phyloP scores from a whole-genome alignment of 2,888 invertebrate genomes.

The Masnerella sp. region DNA sequence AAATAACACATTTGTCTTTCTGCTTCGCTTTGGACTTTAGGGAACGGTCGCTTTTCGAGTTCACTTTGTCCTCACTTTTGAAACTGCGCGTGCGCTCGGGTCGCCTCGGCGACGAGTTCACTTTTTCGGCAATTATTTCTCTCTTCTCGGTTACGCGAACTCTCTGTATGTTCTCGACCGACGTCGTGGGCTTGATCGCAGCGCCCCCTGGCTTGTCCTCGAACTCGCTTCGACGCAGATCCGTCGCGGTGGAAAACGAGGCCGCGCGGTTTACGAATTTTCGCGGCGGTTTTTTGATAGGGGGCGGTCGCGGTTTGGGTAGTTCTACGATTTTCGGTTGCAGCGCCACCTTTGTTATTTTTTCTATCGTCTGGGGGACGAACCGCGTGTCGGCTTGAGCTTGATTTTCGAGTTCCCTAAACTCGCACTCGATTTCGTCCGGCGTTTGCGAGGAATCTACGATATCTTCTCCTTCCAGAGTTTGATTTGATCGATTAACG shows the following conservation, averaged over 20 bases:
- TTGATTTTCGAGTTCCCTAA: conserved; percentile 43
- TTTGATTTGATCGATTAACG: conserved; percentile 12
- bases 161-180: conserved; percentile 55
- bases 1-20: conserved; percentile 72
- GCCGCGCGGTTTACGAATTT: conserved; percentile 45
- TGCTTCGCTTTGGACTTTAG: conserved; percentile 66
- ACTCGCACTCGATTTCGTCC: conserved; percentile 36
- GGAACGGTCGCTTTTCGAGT: conserved; percentile 63
- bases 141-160: conserved; percentile 64
- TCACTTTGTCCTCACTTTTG: conserved; percentile 15
- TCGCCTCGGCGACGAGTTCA: conserved; percentile 62
- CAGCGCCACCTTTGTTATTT: conserved; percentile 30
- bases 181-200: conserved; percentile 14
- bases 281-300: conserved; percentile 38
- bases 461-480: neutral
- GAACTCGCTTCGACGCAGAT: too few relatives aligned
- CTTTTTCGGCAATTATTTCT: conserved; percentile 54
- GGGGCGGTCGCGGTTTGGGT: conserved; percentile 36
- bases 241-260: conserved; percentile 33
- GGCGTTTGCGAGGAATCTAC: neutral
- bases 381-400: conserved; percentile 7
- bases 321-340: conserved; percentile 46
- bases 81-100: conserved; percentile 65
- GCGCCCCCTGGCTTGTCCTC: neutral
- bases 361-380: neutral